Percentiles rank a stretch among this genome's conserved stretches.
Evolutionary conservation across 2,888 invertebrate species (phyloP).

Genomic region (Orchesellides sinensis): DNA sequence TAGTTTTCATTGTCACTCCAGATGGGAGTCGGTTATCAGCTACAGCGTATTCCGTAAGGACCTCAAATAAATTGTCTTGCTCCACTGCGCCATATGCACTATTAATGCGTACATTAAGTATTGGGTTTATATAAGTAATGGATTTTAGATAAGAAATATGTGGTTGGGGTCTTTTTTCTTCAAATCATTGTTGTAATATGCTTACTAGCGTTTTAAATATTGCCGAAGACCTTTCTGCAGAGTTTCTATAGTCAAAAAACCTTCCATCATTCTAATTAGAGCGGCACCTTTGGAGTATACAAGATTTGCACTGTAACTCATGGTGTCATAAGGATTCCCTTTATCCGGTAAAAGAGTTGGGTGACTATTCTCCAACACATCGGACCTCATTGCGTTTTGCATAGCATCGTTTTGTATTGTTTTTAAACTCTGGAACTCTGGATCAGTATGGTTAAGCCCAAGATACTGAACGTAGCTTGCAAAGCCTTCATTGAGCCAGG

Average conservation of each 20-base stretch:
- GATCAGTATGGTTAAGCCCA: slow-evolving; percentile 78
- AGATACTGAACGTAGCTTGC: slow-evolving; percentile 85
- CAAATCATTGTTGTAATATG: neutral
- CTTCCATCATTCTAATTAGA: slow-evolving; percentile 80
- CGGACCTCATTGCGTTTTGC: slow-evolving; percentile 66
- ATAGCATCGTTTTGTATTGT: slow-evolving; percentile 59
- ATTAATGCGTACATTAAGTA: slow-evolving; percentile 10
- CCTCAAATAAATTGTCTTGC: slow-evolving; percentile 83
- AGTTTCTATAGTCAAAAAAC: slow-evolving; percentile 79
- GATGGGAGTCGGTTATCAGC: slow-evolving; percentile 75
- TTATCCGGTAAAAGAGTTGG: slow-evolving; percentile 66
- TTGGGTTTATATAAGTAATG: too few relatives aligned
- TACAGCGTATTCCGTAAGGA: slow-evolving; percentile 77
- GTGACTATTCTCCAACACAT: slow-evolving; percentile 60
- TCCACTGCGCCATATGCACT: slow-evolving; percentile 80
- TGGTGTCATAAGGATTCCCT: slow-evolving; percentile 67
- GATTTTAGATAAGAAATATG: too few relatives aligned
- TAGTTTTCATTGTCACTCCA: slow-evolving; percentile 79
- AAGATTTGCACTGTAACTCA: slow-evolving; percentile 60
- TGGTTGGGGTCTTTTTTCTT: too few relatives aligned
- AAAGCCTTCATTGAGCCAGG: slow-evolving; percentile 87
- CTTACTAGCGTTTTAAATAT: slow-evolving; percentile 76
- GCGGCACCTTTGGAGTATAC: slow-evolving; percentile 77
- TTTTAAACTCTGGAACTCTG: slow-evolving; percentile 68
- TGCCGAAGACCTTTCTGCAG: slow-evolving; percentile 80